Conservation (phyloP, 2,113 vertebrate species). For the Thunnus maccoyii region DNA sequence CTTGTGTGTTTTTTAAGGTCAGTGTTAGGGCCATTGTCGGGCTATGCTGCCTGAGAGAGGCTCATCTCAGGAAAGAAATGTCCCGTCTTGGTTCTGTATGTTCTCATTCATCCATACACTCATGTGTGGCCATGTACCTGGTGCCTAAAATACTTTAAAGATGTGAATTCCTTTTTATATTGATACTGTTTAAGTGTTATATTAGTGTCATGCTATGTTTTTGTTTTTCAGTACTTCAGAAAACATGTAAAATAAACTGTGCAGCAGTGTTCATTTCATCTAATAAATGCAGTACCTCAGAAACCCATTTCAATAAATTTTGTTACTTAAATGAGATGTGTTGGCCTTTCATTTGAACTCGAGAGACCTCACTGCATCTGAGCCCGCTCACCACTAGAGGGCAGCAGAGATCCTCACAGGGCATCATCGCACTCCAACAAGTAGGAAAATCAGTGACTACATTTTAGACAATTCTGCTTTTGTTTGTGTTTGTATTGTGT, state of each 20-base stretch:
- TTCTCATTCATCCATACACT: not conserved
- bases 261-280: conserved; percentile 5
- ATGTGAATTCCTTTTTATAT: conserved; percentile 42
- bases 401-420: conserved; percentile 32
- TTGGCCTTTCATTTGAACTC: not conserved
- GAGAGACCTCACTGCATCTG: not conserved
- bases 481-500: not conserved
- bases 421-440: not conserved
- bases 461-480: not conserved
- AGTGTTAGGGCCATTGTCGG: conserved; percentile 1
- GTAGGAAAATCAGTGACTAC: not conserved
- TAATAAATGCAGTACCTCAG: conserved; percentile 14
- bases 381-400: conserved; percentile 52
- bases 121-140: not conserved
- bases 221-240: not conserved
- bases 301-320: conserved; percentile 50
- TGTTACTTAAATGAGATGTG: not conserved
- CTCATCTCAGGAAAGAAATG: not conserved
- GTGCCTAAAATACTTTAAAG: not conserved
- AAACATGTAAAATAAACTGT: conserved; percentile 1
- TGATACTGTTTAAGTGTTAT: conserved; percentile 3
- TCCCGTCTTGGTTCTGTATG: not conserved
- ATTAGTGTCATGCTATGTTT: not conserved
- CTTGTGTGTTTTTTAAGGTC: not conserved
- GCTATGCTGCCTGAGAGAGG: not conserved